These are phyloP conservation scores for Agrilus planipennis DNA, from an alignment of 1,140 invertebrate species.

Conservation along the genomic window DNA sequence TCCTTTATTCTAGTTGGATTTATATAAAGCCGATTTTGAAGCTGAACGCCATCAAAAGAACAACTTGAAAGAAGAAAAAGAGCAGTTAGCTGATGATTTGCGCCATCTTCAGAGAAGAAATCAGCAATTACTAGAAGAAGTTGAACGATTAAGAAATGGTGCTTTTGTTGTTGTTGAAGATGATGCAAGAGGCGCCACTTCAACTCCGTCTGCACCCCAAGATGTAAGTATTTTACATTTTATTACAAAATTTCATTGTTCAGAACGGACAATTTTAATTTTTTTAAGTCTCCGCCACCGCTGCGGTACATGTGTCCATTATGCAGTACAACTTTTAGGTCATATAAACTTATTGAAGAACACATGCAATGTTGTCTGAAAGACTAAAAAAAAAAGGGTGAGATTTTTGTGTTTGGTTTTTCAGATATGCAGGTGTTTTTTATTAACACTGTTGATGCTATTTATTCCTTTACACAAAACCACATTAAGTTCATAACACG, in stretches of 20 bases:
- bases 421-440: too few relatives aligned
- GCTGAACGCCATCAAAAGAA: conserved; percentile 17
- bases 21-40: conserved; percentile 24
- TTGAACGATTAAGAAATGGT: conserved; percentile 16
- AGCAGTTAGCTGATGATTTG: conserved; percentile 21
- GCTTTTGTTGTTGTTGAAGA: conserved; percentile 10
- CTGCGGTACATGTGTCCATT: conserved; percentile 8
- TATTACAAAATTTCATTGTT: background rate
- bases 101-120: conserved; percentile 23
- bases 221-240: conserved; percentile 8
- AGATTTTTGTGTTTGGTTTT: background rate
- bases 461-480: background rate
- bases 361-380: too few relatives aligned
- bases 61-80: conserved; percentile 15
- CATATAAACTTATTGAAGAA: too few relatives aligned
- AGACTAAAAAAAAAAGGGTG: background rate
- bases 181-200: background rate
- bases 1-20: conserved; percentile 21
- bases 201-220: background rate
- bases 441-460: background rate
- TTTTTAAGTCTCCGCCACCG: conserved; percentile 6
- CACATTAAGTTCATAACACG: background rate
- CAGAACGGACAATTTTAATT: background rate
- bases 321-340: conserved; percentile 8
- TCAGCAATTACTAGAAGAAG: conserved; percentile 23